Percentiles rank a stretch among this genome's conserved stretches.
These are phyloP conservation scores for Drosophila anomelani DNA, from an alignment of 2,888 invertebrate genomes.

Conservation along the genomic window DNA sequence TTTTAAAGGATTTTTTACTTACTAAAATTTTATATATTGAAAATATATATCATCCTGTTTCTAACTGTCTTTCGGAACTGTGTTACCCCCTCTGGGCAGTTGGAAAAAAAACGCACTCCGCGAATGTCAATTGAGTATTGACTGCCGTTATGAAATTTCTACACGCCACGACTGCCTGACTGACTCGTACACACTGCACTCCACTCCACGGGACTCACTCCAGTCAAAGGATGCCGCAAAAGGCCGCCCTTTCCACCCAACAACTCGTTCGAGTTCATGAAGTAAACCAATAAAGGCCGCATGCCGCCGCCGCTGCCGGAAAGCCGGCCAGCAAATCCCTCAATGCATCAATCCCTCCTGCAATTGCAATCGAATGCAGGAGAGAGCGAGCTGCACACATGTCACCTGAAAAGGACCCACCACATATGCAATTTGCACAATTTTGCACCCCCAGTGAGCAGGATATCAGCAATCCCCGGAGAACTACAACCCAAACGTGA, in stretches of 20 bases:
- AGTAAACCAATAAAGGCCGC: slow-evolving; percentile 80
- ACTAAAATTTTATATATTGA: too few species aligned
- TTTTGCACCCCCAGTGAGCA: slow-evolving; percentile 79
- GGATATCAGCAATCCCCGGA: slow-evolving; percentile 54
- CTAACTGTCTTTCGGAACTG: too few species aligned
- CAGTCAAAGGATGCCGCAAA: slow-evolving; percentile 1
- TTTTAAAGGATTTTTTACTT: too few species aligned
- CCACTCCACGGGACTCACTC: background rate
- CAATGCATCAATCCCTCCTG: slow-evolving; percentile 44
- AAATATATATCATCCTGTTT: too few species aligned
- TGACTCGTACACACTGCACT: slow-evolving; percentile 28
- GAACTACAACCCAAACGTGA: background rate
- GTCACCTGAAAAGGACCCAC: slow-evolving; percentile 68
- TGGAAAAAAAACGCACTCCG: slow-evolving; percentile 28
- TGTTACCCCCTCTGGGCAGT: background rate
- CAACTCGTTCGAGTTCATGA: slow-evolving; percentile 73
- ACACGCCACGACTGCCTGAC: slow-evolving; percentile 69
- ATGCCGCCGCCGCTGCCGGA: slow-evolving; percentile 70
- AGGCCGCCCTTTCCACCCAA: slow-evolving; percentile 25
- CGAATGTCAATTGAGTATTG: slow-evolving; percentile 81
- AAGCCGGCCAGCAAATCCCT: slow-evolving; percentile 66
- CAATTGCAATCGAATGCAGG: slow-evolving; percentile 36
- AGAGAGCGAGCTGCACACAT: slow-evolving; percentile 50
- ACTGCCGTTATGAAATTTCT: slow-evolving; percentile 76
- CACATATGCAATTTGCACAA: slow-evolving; percentile 79